phyloP scores from a whole-genome alignment of 2,797 vertebrate species.

The Urocyon cinereoargenteus region DNA sequence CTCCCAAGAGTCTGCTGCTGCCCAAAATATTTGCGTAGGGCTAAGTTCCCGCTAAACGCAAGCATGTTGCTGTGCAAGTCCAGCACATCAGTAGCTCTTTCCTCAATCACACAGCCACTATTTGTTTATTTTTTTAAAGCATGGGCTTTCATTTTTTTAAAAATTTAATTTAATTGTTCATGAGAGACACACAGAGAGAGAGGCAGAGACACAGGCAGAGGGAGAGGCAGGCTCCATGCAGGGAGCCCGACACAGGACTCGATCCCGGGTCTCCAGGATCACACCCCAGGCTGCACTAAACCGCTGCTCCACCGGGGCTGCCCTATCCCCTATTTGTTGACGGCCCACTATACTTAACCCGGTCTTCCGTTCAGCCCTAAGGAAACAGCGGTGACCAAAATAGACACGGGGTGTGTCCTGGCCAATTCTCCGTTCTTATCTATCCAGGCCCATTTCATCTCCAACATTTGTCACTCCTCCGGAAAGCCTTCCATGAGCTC shows the following conservation, averaged over 20 bases:
- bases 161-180: too few species aligned
- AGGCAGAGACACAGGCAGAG: too few species aligned
- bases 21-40: neutral
- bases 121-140: too few species aligned
- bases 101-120: neutral
- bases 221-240: too few species aligned
- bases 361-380: neutral
- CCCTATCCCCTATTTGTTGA: too few species aligned
- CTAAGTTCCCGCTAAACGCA: neutral
- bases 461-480: neutral
- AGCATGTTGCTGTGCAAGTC: neutral
- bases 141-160: too few species aligned
- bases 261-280: too few species aligned
- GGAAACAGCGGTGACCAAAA: neutral
- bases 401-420: fast-evolving
- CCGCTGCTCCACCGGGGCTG: too few species aligned
- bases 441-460: neutral
- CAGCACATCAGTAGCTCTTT: neutral
- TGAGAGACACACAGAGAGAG: too few species aligned
- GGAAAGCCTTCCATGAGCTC: neutral
- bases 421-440: neutral
- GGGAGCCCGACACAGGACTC: too few species aligned
- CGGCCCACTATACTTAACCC: neutral
- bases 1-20: neutral
- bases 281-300: too few species aligned